phyloP scores from a whole-genome alignment of 2,113 vertebrate genomes.

The Aptenodytes patagonicus region DNA sequence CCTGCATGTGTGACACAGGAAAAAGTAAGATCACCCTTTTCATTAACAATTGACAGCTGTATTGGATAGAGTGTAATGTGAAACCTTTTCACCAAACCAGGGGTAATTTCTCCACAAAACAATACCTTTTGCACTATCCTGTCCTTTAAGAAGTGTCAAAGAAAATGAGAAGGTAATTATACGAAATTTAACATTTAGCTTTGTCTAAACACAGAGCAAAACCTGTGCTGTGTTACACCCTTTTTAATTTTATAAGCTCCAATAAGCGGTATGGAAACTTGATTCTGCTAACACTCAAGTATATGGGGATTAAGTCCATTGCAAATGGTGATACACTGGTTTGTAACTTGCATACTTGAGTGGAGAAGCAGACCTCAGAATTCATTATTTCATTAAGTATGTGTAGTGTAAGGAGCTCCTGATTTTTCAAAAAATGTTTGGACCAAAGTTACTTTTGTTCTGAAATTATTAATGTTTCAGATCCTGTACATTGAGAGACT shows the following conservation, averaged over 20 bases:
- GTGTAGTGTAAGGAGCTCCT: background rate
- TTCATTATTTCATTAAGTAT: background rate
- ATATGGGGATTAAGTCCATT: background rate
- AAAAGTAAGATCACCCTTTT: background rate
- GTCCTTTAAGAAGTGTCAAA: background rate
- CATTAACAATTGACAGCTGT: background rate
- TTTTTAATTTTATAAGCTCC: background rate
- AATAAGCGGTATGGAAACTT: background rate
- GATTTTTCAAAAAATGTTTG: background rate
- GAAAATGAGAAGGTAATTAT: background rate
- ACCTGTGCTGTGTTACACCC: background rate
- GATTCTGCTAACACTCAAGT: background rate
- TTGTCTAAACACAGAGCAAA: background rate
- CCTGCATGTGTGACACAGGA: background rate
- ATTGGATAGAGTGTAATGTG: background rate
- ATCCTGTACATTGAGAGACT: background rate
- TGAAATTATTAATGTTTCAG: background rate
- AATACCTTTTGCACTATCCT: background rate
- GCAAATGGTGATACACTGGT: background rate
- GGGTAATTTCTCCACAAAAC: slow-evolving; percentile 4
- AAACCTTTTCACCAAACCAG: slow-evolving; percentile 16
- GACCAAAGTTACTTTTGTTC: background rate
- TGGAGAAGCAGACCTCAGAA: background rate
- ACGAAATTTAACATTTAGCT: background rate
- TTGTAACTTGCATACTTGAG: background rate